phyloP scores from a whole-genome alignment of 1,140 invertebrate species.

The Kradibia gibbosae region DNA sequence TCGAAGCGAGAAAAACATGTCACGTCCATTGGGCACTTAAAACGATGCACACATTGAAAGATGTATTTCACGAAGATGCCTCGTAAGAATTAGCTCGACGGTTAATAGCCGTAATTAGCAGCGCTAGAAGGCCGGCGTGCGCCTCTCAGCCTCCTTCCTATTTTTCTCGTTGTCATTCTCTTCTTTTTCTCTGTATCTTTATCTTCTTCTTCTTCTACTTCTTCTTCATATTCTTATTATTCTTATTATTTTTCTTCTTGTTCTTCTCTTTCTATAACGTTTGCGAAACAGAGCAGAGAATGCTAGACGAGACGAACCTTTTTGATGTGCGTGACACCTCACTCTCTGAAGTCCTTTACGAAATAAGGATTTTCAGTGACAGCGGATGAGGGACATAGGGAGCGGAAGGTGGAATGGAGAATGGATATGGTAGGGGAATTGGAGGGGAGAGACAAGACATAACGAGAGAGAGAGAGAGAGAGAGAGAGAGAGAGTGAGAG shows the following conservation, averaged over 20 bases:
- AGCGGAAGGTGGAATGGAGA: too few relatives aligned
- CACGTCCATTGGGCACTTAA: constrained; percentile 24
- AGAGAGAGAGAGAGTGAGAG: constrained; percentile 24
- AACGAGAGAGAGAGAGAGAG: not conserved
- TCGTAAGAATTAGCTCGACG: constrained; percentile 38
- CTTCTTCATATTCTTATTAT: not conserved
- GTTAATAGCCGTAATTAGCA: constrained; percentile 51
- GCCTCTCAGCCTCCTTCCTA: not conserved
- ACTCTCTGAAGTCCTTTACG: not conserved
- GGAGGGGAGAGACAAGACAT: not conserved
- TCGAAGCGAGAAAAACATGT: constrained; percentile 32
- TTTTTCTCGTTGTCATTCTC: not conserved
- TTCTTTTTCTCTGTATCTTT: not conserved
- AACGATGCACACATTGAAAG: constrained; percentile 37
- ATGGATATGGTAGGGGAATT: too few relatives aligned
- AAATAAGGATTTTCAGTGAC: too few relatives aligned
- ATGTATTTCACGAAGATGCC: constrained; percentile 37
- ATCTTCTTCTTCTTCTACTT: not conserved
- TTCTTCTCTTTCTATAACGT: not conserved
- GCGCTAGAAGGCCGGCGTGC: not conserved
- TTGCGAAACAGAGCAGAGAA: not conserved
- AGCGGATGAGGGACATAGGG: not conserved
- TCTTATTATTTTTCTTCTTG: not conserved
- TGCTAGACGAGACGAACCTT: not conserved
- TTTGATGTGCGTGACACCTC: not conserved